Base-by-base conservation (phyloP, 2,888 invertebrate genomes). In the Sericinus montela region DNA sequence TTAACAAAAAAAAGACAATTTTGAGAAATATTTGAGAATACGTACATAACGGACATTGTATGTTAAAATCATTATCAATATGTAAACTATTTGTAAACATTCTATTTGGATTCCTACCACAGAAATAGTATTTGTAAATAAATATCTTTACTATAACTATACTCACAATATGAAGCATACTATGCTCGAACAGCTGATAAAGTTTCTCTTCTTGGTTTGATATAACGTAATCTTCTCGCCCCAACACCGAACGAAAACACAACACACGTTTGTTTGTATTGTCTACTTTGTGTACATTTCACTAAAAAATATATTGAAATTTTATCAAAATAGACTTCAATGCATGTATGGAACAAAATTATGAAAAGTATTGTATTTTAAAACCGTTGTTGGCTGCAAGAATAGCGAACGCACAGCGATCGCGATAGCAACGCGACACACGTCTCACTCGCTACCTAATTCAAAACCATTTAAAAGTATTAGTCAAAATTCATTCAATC, bases 141-240 rank as follows among this genome's bases (percentile, higher is more conserved):
- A 8, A 25, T 25, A 25, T 7, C 8, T 25, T 25, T 25, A 23
- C 23, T 5, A 23, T 6, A 23, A 5, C 23, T 23, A 61, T 77
- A 86, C 86, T 86, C 63, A 86, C 86, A 80, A 69, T 79, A 78
- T 76, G 70, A 70, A 81, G 77, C 87, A 86, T 86, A 80, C 83
- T 86, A 84, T 80, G 82, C 78, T 68, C 66, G 62, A 76, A 74
- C 78, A 79, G 82, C 77, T 80, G 80, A 71, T 80, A 59, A 65
- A 75, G 71, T 69, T 67, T 69, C 67, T 70, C 69, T 71, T 67
- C 68, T 55, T 52, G 60, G 58, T 49, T 52, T 56, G 56, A 62
- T 62, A 54, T 55, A 67, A 66, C 59, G 56, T 57, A 65, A 64
- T 65, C 60, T 63, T 62, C 62, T 67, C 63, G 64, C 67, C 68